Evolutionary conservation across 2,888 invertebrate genomes (phyloP), one percentile per base, ranked within the genome.

Genomic region (Drosophila percnosoma): DNA sequence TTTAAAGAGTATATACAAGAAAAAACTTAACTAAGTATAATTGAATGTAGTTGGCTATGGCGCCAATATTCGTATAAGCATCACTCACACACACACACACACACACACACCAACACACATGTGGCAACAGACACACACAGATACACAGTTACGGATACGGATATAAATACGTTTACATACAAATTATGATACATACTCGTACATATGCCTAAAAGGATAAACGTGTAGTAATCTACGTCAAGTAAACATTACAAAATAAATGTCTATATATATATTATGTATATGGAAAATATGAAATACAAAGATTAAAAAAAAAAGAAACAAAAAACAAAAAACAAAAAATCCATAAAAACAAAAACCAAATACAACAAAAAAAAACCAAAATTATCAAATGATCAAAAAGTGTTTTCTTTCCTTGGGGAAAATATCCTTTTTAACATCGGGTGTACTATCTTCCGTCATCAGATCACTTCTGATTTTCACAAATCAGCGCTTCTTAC

Each of bases 191-290:
- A 80, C 78, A 81, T 86, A 78, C 87, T 84, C 84, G 84, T 87
- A 87, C 73, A 78, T 87, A 84, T 76, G 84, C 84, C 84, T 85
- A 82, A 84, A 85, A 87, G 84, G 84, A 87, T 85, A 87, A 80
- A 82, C 82, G 80, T 87, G 77, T 87, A 87, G 84, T 82, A 87
- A 84, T 80, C 84, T 84, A 87, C 84, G 73, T 73, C 64, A 73
- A 71, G 40, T 67, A 77, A 75, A 69, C 60, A 77, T 78, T 78
- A 84, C 76, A 84, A 84, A 76, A 76, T 85, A 82, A 85, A 87
- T 85, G 84, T 85, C 84, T 85, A 85, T 84, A 82, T 82, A 86
- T 72, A 73, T 45, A 45, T 45, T 45, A 73, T 75, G 80, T 82
- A 87, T 81, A 87, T 83, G 79, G 71, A 82, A 79, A 66, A 83